Conservation (phyloP, 37 sponge, comb jelly and placozoan genomes). For the Mnemiopsis leidyi region DNA sequence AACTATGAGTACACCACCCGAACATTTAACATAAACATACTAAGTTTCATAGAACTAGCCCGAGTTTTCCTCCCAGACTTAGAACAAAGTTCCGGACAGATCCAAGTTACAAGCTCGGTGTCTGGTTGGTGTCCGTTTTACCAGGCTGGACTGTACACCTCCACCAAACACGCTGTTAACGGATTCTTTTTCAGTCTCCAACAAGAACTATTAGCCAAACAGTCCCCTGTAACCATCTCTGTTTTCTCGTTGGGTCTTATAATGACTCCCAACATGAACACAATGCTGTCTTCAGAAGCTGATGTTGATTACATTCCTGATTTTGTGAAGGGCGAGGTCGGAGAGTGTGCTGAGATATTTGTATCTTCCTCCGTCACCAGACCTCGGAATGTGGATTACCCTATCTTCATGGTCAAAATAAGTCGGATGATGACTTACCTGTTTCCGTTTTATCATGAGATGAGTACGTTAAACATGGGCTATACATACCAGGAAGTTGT, state of each 20-base stretch:
- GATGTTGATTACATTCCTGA: background rate
- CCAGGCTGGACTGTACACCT: constrained; percentile 22
- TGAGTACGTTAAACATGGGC: background rate
- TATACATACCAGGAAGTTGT: background rate
- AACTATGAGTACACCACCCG: background rate
- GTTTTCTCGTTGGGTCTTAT: background rate
- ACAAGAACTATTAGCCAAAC: background rate
- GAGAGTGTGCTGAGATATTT: background rate
- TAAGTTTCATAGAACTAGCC: constrained; percentile 20
- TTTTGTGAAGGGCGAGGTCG: background rate
- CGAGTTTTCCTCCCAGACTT: constrained; percentile 3
- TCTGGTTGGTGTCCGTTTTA: background rate
- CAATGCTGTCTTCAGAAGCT: background rate
- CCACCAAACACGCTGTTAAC: constrained; percentile 25
- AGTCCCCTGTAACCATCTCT: background rate
- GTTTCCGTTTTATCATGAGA: background rate
- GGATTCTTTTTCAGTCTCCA: constrained; percentile 8
- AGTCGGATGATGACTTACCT: background rate
- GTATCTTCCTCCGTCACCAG: background rate
- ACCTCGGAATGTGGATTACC: constrained; percentile 14
- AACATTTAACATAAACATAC: background rate
- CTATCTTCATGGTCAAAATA: background rate
- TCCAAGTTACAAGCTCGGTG: constrained; percentile 20
- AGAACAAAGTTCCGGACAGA: background rate
- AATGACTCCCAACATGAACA: background rate